phyloP scores from a whole-genome alignment of 2,113 vertebrate species.

The rabbit (Oryctolagus cuniculus) region DNA sequence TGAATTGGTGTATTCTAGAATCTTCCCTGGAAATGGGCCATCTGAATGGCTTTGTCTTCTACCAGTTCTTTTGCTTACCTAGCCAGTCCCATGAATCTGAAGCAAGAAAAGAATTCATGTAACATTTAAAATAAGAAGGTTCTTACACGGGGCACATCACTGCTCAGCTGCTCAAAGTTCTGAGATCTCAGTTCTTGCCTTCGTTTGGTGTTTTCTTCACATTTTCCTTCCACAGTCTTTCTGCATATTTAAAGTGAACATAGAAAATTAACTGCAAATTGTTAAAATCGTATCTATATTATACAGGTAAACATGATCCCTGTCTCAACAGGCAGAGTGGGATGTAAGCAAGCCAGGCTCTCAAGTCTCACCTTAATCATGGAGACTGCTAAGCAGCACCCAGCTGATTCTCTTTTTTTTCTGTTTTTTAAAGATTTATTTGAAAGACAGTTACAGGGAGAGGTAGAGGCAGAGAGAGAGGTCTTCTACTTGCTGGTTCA shows the following conservation, averaged over 20 bases:
- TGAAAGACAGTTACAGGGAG: too few species aligned
- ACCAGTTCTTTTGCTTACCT: background rate
- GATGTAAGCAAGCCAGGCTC: background rate
- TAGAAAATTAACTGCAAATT: background rate
- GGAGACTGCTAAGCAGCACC: rapidly evolving
- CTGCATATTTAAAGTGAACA: slow-evolving; percentile 83
- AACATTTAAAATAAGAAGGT: background rate
- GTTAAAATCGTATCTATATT: background rate
- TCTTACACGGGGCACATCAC: slow-evolving; percentile 87
- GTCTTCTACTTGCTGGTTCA: too few species aligned
- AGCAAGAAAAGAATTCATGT: background rate
- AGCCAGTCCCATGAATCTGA: background rate
- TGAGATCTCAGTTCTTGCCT: slow-evolving; percentile 88
- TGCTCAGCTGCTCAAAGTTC: slow-evolving; percentile 85
- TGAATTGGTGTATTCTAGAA: background rate
- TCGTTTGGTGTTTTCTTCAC: slow-evolving; percentile 89
- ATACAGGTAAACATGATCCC: background rate
- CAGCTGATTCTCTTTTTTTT: background rate
- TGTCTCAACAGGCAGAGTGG: background rate
- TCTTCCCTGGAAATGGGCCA: background rate
- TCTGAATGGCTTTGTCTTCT: background rate
- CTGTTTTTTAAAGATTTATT: too few species aligned
- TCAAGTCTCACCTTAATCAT: background rate
- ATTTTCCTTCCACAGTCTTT: slow-evolving; percentile 91
- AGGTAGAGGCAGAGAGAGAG: too few species aligned